Conservation (phyloP, 2,888 invertebrate species). For the Sesamia inferens region DNA sequence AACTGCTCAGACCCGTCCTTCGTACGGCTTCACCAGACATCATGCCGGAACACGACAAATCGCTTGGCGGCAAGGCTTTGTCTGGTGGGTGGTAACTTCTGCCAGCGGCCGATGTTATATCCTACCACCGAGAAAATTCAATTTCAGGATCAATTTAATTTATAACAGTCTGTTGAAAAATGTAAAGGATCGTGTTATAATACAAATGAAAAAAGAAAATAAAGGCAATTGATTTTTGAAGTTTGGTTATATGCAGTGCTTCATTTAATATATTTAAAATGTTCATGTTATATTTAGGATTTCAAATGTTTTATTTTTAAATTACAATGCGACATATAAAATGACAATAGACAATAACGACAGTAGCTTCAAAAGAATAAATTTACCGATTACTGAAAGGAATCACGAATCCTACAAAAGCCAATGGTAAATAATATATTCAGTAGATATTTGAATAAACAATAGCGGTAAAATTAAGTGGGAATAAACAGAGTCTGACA, state of each 20-base stretch:
- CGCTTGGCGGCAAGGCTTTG: too few species aligned
- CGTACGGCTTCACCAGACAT: too few species aligned
- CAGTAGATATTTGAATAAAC: constrained; percentile 16
- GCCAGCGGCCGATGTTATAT: too few species aligned
- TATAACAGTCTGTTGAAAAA: neutral
- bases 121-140: too few species aligned
- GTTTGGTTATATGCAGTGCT: too few species aligned
- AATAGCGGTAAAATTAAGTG: constrained; percentile 30
- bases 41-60: too few species aligned
- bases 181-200: neutral
- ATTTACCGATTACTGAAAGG: neutral
- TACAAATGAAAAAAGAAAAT: neutral
- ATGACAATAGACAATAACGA: too few species aligned
- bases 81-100: too few species aligned
- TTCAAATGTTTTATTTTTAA: neutral
- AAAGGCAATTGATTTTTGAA: constrained; percentile 6
- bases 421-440: constrained; percentile 25
- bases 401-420: neutral
- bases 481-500: constrained; percentile 15
- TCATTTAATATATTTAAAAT: neutral
- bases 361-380: neutral
- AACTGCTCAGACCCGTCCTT: too few species aligned
- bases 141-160: neutral
- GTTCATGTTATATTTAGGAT: neutral
- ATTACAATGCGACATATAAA: too few species aligned